Evolutionary conservation across 2,797 vertebrate species (phyloP).

Genomic region (Megalops cyprinoides): DNA sequence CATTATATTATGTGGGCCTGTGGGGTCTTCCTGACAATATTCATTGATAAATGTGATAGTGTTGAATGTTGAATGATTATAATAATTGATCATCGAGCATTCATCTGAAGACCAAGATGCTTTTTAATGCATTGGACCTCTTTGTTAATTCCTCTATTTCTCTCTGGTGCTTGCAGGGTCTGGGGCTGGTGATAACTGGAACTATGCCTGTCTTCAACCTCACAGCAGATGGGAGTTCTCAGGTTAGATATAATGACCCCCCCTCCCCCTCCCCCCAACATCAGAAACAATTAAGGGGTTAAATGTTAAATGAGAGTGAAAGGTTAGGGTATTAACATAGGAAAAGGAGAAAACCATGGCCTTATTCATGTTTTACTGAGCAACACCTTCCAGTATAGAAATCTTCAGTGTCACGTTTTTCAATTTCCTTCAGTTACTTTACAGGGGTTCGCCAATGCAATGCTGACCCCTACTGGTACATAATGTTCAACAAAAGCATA

Average conservation of each 20-base stretch:
- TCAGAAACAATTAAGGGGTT: constrained; percentile 36
- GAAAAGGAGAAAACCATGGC: not conserved
- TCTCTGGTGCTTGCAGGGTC: constrained; percentile 73
- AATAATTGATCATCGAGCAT: not conserved
- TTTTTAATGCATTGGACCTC: not conserved
- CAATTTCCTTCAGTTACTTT: not conserved
- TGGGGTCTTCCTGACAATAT: not conserved
- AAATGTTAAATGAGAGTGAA: not conserved
- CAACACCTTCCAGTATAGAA: constrained; percentile 15
- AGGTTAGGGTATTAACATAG: not conserved
- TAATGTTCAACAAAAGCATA: not conserved
- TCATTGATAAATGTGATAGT: too few species aligned
- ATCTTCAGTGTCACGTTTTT: constrained; percentile 23
- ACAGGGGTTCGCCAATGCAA: not conserved
- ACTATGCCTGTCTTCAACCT: constrained; percentile 97
- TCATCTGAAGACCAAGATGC: not conserved
- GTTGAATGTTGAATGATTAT: constrained; percentile 12
- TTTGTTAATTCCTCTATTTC: not conserved
- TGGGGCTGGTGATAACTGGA: constrained; percentile 94
- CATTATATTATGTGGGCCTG: not conserved
- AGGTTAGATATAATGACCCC: constrained; percentile 61
- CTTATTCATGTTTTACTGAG: not conserved
- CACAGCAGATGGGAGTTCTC: constrained; percentile 80
- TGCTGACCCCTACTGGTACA: constrained; percentile 49
- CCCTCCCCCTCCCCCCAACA: constrained; percentile 14